These are phyloP conservation scores for Spongilla lacustris DNA, from an alignment of 37 sponge, comb jelly and placozoan species.

Conservation along the genomic window DNA sequence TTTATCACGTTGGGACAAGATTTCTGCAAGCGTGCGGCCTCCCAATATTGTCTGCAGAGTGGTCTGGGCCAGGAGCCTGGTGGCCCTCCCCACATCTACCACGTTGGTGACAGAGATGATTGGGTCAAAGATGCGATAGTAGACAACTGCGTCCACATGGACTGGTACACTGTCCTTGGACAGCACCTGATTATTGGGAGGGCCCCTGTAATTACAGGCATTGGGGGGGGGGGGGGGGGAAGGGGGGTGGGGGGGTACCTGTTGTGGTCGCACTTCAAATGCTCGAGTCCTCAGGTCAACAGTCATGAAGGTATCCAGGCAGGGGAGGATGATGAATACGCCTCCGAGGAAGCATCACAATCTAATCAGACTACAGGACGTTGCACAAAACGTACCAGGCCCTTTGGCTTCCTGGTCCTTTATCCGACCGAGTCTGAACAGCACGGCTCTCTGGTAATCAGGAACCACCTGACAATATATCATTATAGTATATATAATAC, in stretches of 20 bases:
- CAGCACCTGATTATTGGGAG: conserved; percentile 70
- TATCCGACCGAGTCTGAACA: conserved; percentile 91
- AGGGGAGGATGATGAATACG: conserved; percentile 85
- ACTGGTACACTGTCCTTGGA: conserved; percentile 95
- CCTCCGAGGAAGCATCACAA: too few species aligned
- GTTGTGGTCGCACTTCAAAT: conserved; percentile 95
- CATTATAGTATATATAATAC: too few species aligned
- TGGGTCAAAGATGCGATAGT: conserved; percentile 81
- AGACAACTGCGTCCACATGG: conserved; percentile 94
- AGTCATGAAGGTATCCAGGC: conserved; percentile 69
- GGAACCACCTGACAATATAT: conserved; percentile 61
- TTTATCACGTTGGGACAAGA: conserved; percentile 77
- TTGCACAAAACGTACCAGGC: conserved; percentile 71
- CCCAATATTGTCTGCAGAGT: conserved; percentile 94
- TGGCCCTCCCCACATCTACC: conserved; percentile 68
- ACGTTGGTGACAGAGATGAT: conserved; percentile 82
- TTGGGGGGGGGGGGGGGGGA: too few species aligned
- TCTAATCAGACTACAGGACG: too few species aligned
- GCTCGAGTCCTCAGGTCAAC: conserved; percentile 85
- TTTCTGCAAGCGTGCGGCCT: conserved; percentile 85
- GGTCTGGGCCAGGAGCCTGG: conserved; percentile 93
- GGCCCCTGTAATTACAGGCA: too few species aligned
- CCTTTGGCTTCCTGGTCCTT: conserved; percentile 79
- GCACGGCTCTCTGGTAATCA: conserved; percentile 91
- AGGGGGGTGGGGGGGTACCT: conserved; percentile 35